These are phyloP conservation scores for Lasioglossum lativentre DNA, from an alignment of 2,888 invertebrate genomes.

Conservation along the genomic window DNA sequence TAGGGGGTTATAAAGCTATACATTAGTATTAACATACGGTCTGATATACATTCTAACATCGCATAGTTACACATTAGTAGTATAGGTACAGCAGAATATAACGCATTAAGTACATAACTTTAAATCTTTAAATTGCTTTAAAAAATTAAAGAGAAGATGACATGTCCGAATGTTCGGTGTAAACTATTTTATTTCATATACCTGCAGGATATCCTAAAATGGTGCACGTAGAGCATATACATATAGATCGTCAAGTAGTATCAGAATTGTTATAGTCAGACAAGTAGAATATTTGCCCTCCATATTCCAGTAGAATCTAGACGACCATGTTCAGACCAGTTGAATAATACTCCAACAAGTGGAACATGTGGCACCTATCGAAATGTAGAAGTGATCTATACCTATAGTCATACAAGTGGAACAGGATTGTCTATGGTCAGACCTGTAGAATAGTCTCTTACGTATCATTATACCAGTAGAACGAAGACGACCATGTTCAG, in stretches of 20 bases:
- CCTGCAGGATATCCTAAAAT: too few relatives aligned
- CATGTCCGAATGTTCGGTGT: too few relatives aligned
- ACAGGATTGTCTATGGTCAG: background rate
- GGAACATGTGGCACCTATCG: background rate
- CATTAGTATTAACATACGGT: too few relatives aligned
- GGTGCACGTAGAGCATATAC: too few relatives aligned
- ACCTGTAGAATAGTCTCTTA: background rate
- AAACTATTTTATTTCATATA: too few relatives aligned
- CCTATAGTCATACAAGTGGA: background rate
- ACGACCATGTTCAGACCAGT: background rate
- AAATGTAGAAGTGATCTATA: background rate
- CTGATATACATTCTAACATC: too few relatives aligned
- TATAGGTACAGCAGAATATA: too few relatives aligned
- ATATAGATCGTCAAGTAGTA: background rate
- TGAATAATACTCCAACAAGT: constrained; percentile 1
- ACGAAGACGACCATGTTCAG: background rate
- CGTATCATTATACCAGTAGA: background rate
- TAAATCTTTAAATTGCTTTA: too few relatives aligned
- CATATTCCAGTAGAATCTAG: background rate
- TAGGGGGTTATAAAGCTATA: too few relatives aligned
- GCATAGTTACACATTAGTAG: too few relatives aligned
- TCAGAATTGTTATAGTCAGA: background rate
- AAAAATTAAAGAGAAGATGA: too few relatives aligned
- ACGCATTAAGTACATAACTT: too few relatives aligned
- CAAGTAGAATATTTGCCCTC: background rate